A percentile compares a stretch with the other conserved stretches of the same genome.
Conservation (phyloP, 2,888 invertebrate species). For the Nemurella pictetii region DNA sequence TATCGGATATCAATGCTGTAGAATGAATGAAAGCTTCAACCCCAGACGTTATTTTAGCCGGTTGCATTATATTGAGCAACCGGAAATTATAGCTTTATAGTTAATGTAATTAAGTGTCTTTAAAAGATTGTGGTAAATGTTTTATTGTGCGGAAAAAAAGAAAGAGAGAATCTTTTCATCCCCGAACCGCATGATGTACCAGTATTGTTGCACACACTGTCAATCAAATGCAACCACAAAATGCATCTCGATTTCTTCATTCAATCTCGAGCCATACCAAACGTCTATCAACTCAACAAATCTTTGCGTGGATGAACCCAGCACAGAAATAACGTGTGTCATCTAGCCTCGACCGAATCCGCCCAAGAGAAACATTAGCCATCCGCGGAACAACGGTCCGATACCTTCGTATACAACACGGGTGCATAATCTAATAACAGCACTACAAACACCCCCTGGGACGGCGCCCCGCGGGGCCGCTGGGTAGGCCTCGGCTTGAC, state of each 20-base stretch:
- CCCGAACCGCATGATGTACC: background rate
- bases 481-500: background rate
- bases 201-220: slow-evolving; percentile 15
- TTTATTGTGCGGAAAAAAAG: slow-evolving; percentile 4
- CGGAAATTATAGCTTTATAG: slow-evolving; percentile 34
- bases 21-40: slow-evolving; percentile 5
- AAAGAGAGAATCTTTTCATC: slow-evolving; percentile 29
- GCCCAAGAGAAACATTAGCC: no score
- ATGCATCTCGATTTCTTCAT: slow-evolving; percentile 11
- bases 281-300: no score
- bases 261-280: background rate
- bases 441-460: background rate
- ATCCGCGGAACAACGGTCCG: no score
- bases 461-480: background rate
- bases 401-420: background rate
- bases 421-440: background rate
- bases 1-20: slow-evolving; percentile 17
- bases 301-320: no score
- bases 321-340: no score
- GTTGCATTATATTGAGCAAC: slow-evolving; percentile 19
- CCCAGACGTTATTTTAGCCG: background rate
- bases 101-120: slow-evolving; percentile 35
- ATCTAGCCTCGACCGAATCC: no score
- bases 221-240: slow-evolving; percentile 15
- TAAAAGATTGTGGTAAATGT: background rate